A percentile compares a stretch with the other conserved stretches of the same genome.
These are phyloP conservation scores for Callimorpha dominula DNA, from an alignment of 2,888 invertebrate species.

Conservation along the genomic window DNA sequence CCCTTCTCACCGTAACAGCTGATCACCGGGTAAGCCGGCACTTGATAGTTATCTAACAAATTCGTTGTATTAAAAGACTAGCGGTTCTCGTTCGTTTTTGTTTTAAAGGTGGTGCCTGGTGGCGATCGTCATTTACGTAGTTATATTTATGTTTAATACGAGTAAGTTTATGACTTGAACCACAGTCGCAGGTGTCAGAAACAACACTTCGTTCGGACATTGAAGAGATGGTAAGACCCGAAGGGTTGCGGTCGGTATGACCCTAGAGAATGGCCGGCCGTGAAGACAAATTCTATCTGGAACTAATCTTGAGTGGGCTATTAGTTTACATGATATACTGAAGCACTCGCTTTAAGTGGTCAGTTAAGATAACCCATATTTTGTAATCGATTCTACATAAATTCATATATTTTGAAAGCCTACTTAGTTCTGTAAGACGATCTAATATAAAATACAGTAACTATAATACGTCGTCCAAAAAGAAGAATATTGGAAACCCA, in stretches of 20 bases:
- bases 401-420: background rate
- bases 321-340: conserved; percentile 23
- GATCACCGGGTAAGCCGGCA: too few species aligned
- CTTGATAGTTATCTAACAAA: too few species aligned
- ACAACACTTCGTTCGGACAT: conserved; percentile 69
- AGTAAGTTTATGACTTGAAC: conserved; percentile 38
- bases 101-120: background rate
- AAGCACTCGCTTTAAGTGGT: conserved; percentile 18
- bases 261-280: conserved; percentile 66
- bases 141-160: background rate
- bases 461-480: too few species aligned
- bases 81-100: background rate
- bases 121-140: too few species aligned
- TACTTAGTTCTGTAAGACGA: background rate
- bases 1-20: too few species aligned
- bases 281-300: conserved; percentile 33
- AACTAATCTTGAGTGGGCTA: conserved; percentile 31
- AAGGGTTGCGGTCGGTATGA: conserved; percentile 55
- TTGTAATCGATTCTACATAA: background rate
- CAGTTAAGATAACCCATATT: conserved; percentile 3
- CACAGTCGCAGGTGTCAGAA: conserved; percentile 62
- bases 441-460: too few species aligned
- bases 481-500: background rate
- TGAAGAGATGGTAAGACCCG: conserved; percentile 45
- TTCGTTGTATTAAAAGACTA: too few species aligned